Base-by-base conservation (phyloP, 2,888 invertebrate genomes). In the Pristionchus mayeri region DNA sequence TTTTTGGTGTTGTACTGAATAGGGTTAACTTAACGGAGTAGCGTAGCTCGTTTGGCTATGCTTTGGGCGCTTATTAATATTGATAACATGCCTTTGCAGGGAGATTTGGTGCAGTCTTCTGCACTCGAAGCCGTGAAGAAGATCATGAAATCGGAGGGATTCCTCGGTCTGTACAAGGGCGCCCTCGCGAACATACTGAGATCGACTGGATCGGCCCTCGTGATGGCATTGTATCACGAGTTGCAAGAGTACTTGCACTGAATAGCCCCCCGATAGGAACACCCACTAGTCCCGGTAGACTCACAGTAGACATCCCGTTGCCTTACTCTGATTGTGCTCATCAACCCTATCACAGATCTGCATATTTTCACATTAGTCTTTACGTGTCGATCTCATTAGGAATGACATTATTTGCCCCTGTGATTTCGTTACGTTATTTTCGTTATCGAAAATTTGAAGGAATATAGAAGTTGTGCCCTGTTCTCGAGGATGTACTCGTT, bases 221-320 rank as follows among this genome's bases (percentile, higher is more conserved):
- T 82, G 24, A 82, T 82, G 82, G 82, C 63, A 48, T 50, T 82
- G 24, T 82, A 82, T 82, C 82, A 82, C n/a, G 82, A 82, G 16
- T 27, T 82, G 48, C 82, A 82, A 24, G 63, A 82, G 18, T 82
- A 63, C 63, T 27, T 82, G 40, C 60, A 44, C 27, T 76, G 24
- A 48, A 21, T 44, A 13, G 21, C 37, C 27, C 67, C 67, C 9
- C 21, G 18, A 30, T 27, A 27, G 27, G 24, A 40, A 40, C n/a
- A 18, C 37, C 34, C 67, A 21, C n/a, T 67, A 44, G 44, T 13
- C 13, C 44, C 44, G 7, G n/a, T n/a, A n/a, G n/a, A 6, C 44
- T 44, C 44, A 44, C 44, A 44, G 7, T 44, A 44, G 44, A 44
- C 13, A 6, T 13, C 44, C 44, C 13, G 13, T n/a, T 67, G 67